Conservation (phyloP, 1,140 invertebrate species). For the Papilio polytes region DNA sequence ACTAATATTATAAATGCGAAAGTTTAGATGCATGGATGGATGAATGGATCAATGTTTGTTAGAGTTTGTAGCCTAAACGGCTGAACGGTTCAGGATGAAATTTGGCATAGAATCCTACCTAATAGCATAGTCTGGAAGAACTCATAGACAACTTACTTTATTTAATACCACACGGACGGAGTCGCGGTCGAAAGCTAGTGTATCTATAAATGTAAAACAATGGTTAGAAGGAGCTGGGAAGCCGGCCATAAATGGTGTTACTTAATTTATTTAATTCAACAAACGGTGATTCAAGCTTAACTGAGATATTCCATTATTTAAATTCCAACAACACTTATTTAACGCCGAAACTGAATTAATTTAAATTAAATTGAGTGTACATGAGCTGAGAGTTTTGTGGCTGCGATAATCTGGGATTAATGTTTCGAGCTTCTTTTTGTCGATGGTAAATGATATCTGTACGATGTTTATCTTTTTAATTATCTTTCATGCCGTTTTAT, state of each 20-base stretch:
- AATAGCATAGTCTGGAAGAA: too few relatives aligned
- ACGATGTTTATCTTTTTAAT: neutral
- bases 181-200: too few relatives aligned
- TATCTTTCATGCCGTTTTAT: neutral
- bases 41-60: too few relatives aligned
- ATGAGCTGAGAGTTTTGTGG: neutral
- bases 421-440: neutral
- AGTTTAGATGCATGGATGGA: too few relatives aligned
- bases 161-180: too few relatives aligned
- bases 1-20: too few relatives aligned
- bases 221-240: too few relatives aligned
- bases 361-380: constrained; percentile 8
- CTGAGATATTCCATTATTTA: neutral
- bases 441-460: neutral
- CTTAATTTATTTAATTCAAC: neutral
- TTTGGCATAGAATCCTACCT: too few relatives aligned
- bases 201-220: too few relatives aligned
- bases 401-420: constrained; percentile 17
- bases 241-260: neutral
- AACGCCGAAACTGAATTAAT: neutral
- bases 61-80: too few relatives aligned
- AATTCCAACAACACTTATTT: neutral
- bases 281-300: neutral
- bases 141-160: too few relatives aligned
- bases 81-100: too few relatives aligned